Evolutionary conservation across 2,797 vertebrate genomes (phyloP), one percentile per base, ranked within the genome.

Genomic region (Coracias cyanogaster): DNA sequence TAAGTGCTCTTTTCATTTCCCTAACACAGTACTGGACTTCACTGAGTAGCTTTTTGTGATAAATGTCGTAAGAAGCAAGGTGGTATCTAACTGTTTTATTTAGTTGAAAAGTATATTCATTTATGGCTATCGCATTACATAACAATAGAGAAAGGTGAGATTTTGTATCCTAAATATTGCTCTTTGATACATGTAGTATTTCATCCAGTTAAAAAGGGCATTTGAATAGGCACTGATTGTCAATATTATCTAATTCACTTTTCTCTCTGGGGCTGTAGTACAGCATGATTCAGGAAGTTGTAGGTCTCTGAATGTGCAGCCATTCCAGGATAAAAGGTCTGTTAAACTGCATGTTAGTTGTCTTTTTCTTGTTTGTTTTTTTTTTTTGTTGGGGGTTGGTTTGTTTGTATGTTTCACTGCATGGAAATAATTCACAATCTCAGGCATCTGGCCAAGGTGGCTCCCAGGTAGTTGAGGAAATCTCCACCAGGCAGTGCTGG

Each of bases 1-100:
- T 94, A 96, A 97, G 88, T 93, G 83, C 71, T 97, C 81, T 67
- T 93, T 78, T 93, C 82, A 84, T 95, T 97, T 97, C 71, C 69
- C 60, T 93, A 46, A 73, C 67, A 64, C 35, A 31, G 65, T 78
- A 86, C 85, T 66, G 95, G 96, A 94, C 88, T 26, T 18, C 28
- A 58, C 83, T 60, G 51, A 80, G 64, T 4, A 64, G 35, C 12
- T 86, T 95, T 94, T 92, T 64, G 29, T 79, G 73, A 66, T 58
- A 78, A 80, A 90, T 49, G 48, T 46, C 41, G 4, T 43, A 86
- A 57, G 52, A 77, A 89, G 21, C 29, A 93, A 90, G 46, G 18
- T 29, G 76, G 46, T 25, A 37, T 52, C 28, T 15, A 83, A 76
- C 15, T 4, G 20, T 49, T 93, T 70, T 61, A 83, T 89, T 96